These are phyloP conservation scores for Antitype chi DNA, from an alignment of 2,888 invertebrate genomes.

Conservation along the genomic window DNA sequence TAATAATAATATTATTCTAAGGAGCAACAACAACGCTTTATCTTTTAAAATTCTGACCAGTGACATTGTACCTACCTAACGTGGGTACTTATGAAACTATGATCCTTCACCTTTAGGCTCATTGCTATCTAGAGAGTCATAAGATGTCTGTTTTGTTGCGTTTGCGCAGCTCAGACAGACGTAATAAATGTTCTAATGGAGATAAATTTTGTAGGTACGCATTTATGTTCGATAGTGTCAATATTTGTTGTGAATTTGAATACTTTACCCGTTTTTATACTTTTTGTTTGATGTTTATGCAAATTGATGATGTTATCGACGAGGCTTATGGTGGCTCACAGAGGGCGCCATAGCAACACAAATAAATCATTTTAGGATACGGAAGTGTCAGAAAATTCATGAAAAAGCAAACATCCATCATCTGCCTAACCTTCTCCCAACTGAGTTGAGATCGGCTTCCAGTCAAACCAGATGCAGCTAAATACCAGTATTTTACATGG, in stretches of 20 bases:
- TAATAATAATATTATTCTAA: slow-evolving; percentile 2
- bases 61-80: slow-evolving; percentile 40
- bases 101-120: slow-evolving; percentile 65
- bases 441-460: no score
- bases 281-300: slow-evolving; percentile 6
- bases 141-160: slow-evolving; percentile 33
- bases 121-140: slow-evolving; percentile 49
- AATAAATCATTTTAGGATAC: slow-evolving; percentile 2
- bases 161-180: slow-evolving; percentile 38
- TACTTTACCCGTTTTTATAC: slow-evolving; percentile 12
- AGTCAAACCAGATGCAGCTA: no score
- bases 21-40: slow-evolving; percentile 18
- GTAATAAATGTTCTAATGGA: slow-evolving; percentile 40
- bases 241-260: slow-evolving; percentile 26
- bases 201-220: slow-evolving; percentile 17
- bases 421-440: no score
- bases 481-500: no score
- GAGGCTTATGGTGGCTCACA: slow-evolving; percentile 18
- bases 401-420: background rate
- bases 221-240: slow-evolving; percentile 11
- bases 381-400: background rate
- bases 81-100: slow-evolving; percentile 37
- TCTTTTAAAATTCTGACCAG: slow-evolving; percentile 26
- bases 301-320: slow-evolving; percentile 20
- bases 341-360: background rate